Evolutionary conservation across 2,888 invertebrate species (phyloP), one percentile per base, ranked within the genome.

Genomic region (Leucophenga montana): DNA sequence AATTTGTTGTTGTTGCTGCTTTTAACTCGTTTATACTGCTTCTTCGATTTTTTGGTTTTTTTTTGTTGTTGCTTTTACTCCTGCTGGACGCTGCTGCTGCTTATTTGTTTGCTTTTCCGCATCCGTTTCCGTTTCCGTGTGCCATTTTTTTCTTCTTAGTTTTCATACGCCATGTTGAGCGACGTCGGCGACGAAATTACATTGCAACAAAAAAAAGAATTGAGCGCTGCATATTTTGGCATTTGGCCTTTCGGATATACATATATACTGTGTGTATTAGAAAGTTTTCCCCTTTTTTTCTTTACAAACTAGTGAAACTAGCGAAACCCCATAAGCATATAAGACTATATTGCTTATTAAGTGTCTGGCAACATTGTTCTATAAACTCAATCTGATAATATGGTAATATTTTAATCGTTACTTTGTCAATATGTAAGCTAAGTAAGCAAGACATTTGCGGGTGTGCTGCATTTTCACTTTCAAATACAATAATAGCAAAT

Each of bases 141-240:
- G 73, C 71, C 70, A 72, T 71, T 73, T 74, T 72, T 71, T 70
- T 67, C 69, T 71, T 73, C 68, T 70, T 68, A n/a, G 46, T 71
- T 50, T 50, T 50, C 16, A 16, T 50, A 50, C 50, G 16, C 50
- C 50, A 16, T 46, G 46, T n/a, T n/a, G n/a, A 4, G 3, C n/a
- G 46, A 14, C n/a, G 46, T 13, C 46, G n/a, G 8, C 46, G n/a
- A 46, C 46, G 46, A 46, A 46, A 46, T 46, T 2, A 6, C 46
- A 46, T 5, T 39, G 70, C 66, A 71, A 27, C 57, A 80, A 50
- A 16, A 50, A 39, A 39, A 39, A 80, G 76, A 80, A 80, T 80
- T 77, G 75, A 75, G 22, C 77, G 69, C 67, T 82, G 80, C 78
- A 80, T 80, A 76, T 78, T 82, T 80, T 78, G 82, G 80, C 75